Evolutionary conservation across 2,888 invertebrate genomes (phyloP).

Genomic region (Leucania comma): DNA sequence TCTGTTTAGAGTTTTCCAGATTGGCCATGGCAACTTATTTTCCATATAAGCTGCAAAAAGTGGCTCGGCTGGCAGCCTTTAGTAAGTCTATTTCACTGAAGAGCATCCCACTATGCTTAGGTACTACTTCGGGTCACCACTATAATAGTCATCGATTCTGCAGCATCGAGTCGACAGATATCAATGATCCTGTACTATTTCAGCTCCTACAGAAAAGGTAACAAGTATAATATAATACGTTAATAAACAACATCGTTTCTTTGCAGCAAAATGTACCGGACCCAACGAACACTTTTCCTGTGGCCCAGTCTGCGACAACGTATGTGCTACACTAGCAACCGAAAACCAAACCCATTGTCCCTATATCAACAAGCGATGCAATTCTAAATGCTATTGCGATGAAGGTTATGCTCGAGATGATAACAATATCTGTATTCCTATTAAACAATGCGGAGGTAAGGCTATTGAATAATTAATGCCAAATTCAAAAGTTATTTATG

Average conservation of each 20-base stretch:
- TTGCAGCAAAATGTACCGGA: conserved; percentile 67
- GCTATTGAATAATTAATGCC: neutral
- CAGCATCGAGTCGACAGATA: neutral
- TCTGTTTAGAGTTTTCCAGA: too few species aligned
- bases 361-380: conserved; percentile 68
- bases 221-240: too few species aligned
- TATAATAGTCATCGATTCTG: neutral
- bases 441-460: conserved; percentile 69
- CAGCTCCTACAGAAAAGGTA: too few species aligned
- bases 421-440: conserved; percentile 66
- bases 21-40: too few species aligned
- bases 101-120: neutral
- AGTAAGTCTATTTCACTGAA: neutral
- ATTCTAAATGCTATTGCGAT: conserved; percentile 70
- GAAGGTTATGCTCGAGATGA: conserved; percentile 70
- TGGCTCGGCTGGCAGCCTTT: neutral
- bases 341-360: conserved; percentile 70
- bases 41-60: neutral
- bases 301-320: conserved; percentile 77
- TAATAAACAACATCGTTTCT: neutral
- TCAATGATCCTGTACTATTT: neutral
- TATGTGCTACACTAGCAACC: conserved; percentile 68
- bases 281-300: conserved; percentile 74
- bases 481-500: too few species aligned
- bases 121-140: neutral